These are phyloP conservation scores for Geophilus truncorum DNA, from an alignment of 2,888 invertebrate genomes.

Conservation along the genomic window DNA sequence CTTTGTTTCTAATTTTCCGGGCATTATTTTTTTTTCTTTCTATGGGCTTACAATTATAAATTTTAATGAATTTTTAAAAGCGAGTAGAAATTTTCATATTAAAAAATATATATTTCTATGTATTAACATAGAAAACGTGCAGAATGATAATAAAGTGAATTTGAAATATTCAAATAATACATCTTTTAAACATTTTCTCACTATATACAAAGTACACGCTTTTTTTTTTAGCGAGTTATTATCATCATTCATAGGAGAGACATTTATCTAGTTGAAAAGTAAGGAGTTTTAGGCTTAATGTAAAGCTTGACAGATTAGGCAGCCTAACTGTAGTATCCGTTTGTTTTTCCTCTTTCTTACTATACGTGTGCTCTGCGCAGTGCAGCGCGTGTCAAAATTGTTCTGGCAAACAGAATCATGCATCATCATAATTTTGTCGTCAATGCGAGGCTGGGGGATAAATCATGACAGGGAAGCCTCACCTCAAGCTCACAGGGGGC, in stretches of 20 bases:
- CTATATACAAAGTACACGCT: neutral
- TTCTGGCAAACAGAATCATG: conserved; percentile 21
- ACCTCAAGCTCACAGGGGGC: conserved; percentile 25
- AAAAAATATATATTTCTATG: neutral
- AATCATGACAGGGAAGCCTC: conserved; percentile 13
- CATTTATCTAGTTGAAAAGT: neutral
- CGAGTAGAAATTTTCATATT: neutral
- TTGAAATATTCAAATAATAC: neutral
- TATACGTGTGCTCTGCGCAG: too few relatives aligned
- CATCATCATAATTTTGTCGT: conserved; percentile 24
- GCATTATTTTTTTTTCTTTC: neutral
- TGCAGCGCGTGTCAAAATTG: neutral
- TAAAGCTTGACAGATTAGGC: conserved; percentile 7
- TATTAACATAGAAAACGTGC: neutral
- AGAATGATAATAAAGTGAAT: neutral
- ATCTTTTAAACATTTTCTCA: neutral
- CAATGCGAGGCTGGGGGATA: conserved; percentile 7
- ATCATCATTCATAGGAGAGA: neutral
- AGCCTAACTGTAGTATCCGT: neutral
- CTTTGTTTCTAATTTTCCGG: neutral
- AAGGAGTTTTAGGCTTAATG: conserved; percentile 20
- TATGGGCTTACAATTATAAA: neutral
- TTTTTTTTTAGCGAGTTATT: neutral
- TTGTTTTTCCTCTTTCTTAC: neutral
- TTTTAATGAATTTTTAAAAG: conserved; percentile 6